Percentiles rank a stretch among this genome's conserved stretches.
These are phyloP conservation scores for Heptranchias perlo DNA, from an alignment of 2,113 vertebrate genomes.

Conservation along the genomic window DNA sequence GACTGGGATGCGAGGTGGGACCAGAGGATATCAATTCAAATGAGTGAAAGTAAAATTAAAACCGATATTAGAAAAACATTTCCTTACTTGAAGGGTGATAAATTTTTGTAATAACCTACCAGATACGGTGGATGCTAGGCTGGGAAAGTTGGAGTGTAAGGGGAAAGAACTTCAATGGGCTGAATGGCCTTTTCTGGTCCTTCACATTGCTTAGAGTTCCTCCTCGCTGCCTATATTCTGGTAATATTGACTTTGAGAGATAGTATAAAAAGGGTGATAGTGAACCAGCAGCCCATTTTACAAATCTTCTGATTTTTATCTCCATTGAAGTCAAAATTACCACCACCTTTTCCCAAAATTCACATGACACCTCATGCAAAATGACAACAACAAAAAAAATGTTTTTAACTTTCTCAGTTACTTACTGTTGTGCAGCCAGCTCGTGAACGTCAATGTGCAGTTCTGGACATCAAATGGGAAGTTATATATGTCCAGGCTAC, in stretches of 20 bases:
- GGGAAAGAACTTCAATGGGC: background rate
- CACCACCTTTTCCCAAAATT: background rate
- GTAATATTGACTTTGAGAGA: too few species aligned
- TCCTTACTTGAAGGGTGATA: background rate
- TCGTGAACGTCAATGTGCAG: constrained; percentile 93
- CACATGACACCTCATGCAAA: background rate
- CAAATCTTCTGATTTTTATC: background rate
- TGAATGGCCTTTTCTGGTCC: background rate
- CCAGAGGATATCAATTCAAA: background rate
- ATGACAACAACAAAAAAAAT: background rate
- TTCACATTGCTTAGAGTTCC: background rate
- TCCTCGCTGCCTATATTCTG: background rate
- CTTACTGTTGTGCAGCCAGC: constrained; percentile 94
- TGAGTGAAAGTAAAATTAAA: background rate
- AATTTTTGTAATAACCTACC: background rate
- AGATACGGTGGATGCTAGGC: background rate
- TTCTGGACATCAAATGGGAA: constrained; percentile 97
- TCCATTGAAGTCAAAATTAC: background rate
- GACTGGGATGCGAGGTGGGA: background rate
- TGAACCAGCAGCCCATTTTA: background rate
- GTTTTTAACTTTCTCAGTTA: background rate
- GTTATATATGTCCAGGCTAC: constrained; percentile 94
- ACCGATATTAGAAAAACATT: background rate
- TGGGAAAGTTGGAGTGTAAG: background rate
- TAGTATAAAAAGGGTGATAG: background rate